These are phyloP conservation scores for Ormyrus pomaceus DNA, from an alignment of 2,888 invertebrate genomes.

Conservation along the genomic window DNA sequence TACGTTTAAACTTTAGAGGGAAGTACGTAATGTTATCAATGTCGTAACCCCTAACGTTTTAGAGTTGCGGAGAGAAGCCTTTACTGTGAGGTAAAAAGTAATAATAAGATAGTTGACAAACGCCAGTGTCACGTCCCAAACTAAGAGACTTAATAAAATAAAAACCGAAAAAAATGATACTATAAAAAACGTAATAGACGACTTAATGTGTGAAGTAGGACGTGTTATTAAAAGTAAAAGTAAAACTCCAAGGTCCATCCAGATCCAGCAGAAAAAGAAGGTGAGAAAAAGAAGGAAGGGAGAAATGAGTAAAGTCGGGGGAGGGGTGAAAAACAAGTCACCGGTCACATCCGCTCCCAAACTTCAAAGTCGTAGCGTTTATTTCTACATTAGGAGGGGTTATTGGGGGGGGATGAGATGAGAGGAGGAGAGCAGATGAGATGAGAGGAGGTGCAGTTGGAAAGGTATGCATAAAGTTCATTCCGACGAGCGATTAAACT, in stretches of 20 bases:
- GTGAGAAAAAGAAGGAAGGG: too few species aligned
- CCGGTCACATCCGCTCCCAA: conserved; percentile 20
- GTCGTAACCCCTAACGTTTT: conserved; percentile 48
- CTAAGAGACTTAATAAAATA: conserved; percentile 42
- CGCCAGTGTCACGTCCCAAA: conserved; percentile 47
- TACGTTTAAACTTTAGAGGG: conserved; percentile 41
- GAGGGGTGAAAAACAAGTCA: neutral
- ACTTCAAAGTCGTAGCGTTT: conserved; percentile 45
- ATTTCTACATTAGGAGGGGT: conserved; percentile 37
- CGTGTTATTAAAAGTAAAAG: conserved; percentile 21
- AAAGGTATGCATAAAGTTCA: conserved; percentile 23
- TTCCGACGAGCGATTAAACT: conserved; percentile 59
- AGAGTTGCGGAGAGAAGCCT: conserved; percentile 38
- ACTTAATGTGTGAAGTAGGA: conserved; percentile 35
- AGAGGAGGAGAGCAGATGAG: conserved; percentile 35
- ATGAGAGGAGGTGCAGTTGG: conserved; percentile 43
- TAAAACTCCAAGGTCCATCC: conserved; percentile 50
- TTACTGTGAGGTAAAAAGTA: conserved; percentile 18
- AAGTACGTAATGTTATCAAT: conserved; percentile 44
- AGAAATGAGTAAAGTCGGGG: too few species aligned
- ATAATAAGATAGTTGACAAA: conserved; percentile 28
- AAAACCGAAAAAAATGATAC: conserved; percentile 6
- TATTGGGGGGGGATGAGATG: conserved; percentile 23
- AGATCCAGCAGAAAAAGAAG: neutral
- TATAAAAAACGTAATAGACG: conserved; percentile 38